Conservation (phyloP, 2,113 vertebrate species). For the Xiphorhynchus elegans region DNA sequence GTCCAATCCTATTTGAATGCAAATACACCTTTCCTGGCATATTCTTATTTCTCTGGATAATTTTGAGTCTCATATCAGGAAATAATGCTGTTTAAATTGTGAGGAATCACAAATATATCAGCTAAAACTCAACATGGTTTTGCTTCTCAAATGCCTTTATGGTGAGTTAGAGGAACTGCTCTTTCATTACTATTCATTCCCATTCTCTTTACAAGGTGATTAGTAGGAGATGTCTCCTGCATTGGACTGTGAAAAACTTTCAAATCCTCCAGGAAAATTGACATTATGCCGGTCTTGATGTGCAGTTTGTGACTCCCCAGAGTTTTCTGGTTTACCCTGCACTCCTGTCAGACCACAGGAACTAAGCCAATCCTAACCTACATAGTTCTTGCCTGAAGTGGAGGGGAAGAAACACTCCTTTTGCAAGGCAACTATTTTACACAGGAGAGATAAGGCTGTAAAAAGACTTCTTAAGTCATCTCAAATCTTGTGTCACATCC, state of each 20-base stretch:
- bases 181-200: background rate
- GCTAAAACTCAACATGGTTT: background rate
- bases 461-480: background rate
- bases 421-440: background rate
- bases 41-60: background rate
- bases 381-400: background rate
- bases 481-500: background rate
- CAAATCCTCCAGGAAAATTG: background rate
- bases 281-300: background rate
- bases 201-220: rapidly evolving
- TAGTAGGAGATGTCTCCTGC: background rate
- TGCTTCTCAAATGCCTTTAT: background rate
- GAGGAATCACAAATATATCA: background rate
- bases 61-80: background rate
- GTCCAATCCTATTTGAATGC: background rate
- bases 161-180: background rate
- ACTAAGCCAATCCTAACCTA: background rate
- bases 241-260: background rate
- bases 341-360: background rate
- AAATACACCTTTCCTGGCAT: background rate
- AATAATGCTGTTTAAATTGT: background rate
- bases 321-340: background rate
- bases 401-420: background rate
- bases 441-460: background rate
- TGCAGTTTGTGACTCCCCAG: background rate